Evolutionary conservation across 2,113 vertebrate species (phyloP).

Genomic region (Protobothrops mucrosquamatus): DNA sequence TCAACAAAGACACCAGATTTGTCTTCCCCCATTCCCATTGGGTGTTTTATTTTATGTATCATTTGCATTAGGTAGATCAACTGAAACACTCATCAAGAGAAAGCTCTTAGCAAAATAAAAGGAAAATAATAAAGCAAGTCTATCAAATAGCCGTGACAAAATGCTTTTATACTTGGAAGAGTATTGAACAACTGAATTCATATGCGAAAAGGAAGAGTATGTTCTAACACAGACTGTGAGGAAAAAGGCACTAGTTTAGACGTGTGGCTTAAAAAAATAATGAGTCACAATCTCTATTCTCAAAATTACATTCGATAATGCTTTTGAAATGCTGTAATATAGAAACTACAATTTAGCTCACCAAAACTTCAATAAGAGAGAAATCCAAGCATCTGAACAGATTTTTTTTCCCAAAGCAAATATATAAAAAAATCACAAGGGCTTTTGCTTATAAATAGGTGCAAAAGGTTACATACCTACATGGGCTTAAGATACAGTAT

Average conservation of each 20-base stretch:
- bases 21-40: conserved; percentile 63
- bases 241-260: conserved; percentile 72
- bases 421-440: conserved; percentile 51
- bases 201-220: conserved; percentile 37
- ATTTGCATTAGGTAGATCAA: conserved; percentile 74
- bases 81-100: conserved; percentile 72
- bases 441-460: conserved; percentile 55
- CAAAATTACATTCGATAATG: conserved; percentile 66
- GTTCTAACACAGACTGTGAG: conserved; percentile 63
- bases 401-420: conserved; percentile 27
- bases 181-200: conserved; percentile 66
- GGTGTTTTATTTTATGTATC: conserved; percentile 72
- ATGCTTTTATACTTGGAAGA: conserved; percentile 66
- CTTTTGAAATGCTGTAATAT: conserved; percentile 57
- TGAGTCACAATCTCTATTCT: conserved; percentile 68
- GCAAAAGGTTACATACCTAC: conserved; percentile 55
- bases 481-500: conserved; percentile 50
- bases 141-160: conserved; percentile 68
- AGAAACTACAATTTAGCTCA: conserved; percentile 51
- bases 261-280: conserved; percentile 59
- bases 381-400: conserved; percentile 44
- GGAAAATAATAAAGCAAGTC: conserved; percentile 55
- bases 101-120: conserved; percentile 65
- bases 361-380: conserved; percentile 47
- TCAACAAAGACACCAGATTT: conserved; percentile 61